Conservation (phyloP, 2,797 vertebrate genomes). For the Choloepus didactylus region DNA sequence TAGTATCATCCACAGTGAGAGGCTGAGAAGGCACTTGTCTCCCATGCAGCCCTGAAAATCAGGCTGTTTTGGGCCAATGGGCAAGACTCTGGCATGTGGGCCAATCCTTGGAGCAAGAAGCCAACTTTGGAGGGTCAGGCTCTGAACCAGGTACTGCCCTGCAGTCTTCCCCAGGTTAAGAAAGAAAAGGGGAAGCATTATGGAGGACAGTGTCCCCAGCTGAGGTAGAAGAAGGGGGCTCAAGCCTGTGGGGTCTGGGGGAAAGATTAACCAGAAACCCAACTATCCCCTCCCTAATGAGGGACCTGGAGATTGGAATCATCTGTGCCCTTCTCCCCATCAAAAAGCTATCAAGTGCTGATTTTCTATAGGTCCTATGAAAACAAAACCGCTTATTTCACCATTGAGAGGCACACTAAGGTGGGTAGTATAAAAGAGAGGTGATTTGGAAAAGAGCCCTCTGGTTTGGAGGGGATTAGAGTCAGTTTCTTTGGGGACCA, state of each 20-base stretch:
- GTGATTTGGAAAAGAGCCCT: background rate
- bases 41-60: background rate
- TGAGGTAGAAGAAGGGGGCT: constrained; percentile 77
- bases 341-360: constrained; percentile 28
- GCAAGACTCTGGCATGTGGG: background rate
- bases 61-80: constrained; percentile 51
- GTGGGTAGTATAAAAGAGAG: background rate
- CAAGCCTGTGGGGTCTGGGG: background rate
- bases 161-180: background rate
- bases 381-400: constrained; percentile 28
- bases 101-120: constrained; percentile 26
- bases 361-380: constrained; percentile 51
- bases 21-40: constrained; percentile 73
- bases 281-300: background rate
- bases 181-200: constrained; percentile 55
- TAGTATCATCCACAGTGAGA: constrained; percentile 43
- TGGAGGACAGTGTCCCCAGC: constrained; percentile 18
- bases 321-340: constrained; percentile 22
- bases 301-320: background rate
- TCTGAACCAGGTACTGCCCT: background rate
- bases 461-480: constrained; percentile 43
- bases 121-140: background rate
- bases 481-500: constrained; percentile 6
- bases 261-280: constrained; percentile 41
- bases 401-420: constrained; percentile 36